Base-by-base conservation (phyloP, 2,797 vertebrate genomes). In the Muscicapa comitata region DNA sequence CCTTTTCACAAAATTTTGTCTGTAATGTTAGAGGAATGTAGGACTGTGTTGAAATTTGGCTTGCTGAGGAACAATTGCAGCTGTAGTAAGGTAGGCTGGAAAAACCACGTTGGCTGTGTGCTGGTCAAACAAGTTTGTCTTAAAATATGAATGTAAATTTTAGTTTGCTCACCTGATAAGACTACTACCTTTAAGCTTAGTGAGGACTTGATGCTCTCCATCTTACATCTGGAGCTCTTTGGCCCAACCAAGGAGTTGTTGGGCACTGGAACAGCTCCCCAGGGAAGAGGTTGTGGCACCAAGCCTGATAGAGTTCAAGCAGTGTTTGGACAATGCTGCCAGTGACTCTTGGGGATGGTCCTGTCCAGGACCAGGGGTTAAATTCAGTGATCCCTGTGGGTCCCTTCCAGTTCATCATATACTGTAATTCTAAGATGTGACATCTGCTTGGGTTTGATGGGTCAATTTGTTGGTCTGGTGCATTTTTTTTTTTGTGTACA, bases 401-500 rank as follows among this genome's bases (percentile, higher is more conserved):
- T 65, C 33, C 17, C 21, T 72, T 65, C 65, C 51, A 53, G 7
- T 18, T 58, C 29, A 28, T 38, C 21, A 17, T 53, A 17, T 66
- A 62, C 26, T 42, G 11, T 42, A 14, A 43, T 81, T 72, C 31
- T 40, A 12, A 20, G 33, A 42, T 25, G 7, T 90, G n/a, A 68
- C 10, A 37, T 33, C 28, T 68, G 0, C 35, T 48, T 72, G 40
- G 16, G 26, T 89, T 86, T 78, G 43, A 65, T 42, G 76, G 43
- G 28, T 86, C 51, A 25, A 1, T 3, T 33, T 82, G 42, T 55
- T 63, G 40, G 23, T 55, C 70, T 74, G 55, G 17, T 20, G 47
- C 28, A 0, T 33, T 33, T 62, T 65, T 35, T 59, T 65, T 80
- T 66, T 68, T 83, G 29, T 4, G 0, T 51, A 19, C 0, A 0